Evolutionary conservation across 2,797 vertebrate genomes (phyloP).

Genomic region (Poeciliopsis paucimaculata): DNA sequence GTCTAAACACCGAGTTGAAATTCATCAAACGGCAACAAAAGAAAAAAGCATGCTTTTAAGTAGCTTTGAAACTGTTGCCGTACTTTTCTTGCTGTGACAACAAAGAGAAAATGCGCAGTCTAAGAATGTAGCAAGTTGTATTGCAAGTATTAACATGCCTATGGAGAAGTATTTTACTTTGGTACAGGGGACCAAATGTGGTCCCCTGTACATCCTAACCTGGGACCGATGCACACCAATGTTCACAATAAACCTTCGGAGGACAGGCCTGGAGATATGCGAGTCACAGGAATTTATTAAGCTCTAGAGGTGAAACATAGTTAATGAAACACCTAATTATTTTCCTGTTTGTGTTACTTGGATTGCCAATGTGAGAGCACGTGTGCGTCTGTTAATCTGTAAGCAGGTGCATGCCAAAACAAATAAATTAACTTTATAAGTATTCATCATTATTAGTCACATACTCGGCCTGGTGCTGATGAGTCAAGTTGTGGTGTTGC

Average conservation of each 20-base stretch:
- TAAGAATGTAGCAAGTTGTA: slow-evolving; percentile 25
- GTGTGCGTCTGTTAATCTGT: neutral
- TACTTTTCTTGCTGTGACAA: slow-evolving; percentile 9
- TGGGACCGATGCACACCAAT: slow-evolving; percentile 13
- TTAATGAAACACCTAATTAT: slow-evolving; percentile 63
- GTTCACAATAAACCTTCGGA: slow-evolving; percentile 16
- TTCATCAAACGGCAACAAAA: neutral
- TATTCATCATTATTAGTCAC: slow-evolving; percentile 17
- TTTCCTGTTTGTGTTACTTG: slow-evolving; percentile 17
- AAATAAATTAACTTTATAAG: slow-evolving; percentile 7
- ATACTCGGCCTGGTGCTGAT: slow-evolving; percentile 19
- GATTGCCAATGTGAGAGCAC: slow-evolving; percentile 1
- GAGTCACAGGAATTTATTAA: slow-evolving; percentile 60
- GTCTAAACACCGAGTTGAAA: slow-evolving; percentile 7
- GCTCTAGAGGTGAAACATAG: slow-evolving; percentile 43
- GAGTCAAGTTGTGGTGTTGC: slow-evolving; percentile 43
- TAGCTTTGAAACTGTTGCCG: slow-evolving; percentile 9
- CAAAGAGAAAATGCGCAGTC: neutral
- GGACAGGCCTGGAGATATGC: slow-evolving; percentile 37
- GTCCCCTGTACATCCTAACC: slow-evolving; percentile 1
- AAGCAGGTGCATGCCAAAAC: neutral
- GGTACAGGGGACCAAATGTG: slow-evolving; percentile 24
- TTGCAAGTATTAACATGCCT: neutral
- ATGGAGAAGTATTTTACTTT: slow-evolving; percentile 29
- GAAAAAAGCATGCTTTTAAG: slow-evolving; percentile 13